Evolutionary conservation across 2,888 invertebrate genomes (phyloP).

Genomic region (Acholoe squamosa): DNA sequence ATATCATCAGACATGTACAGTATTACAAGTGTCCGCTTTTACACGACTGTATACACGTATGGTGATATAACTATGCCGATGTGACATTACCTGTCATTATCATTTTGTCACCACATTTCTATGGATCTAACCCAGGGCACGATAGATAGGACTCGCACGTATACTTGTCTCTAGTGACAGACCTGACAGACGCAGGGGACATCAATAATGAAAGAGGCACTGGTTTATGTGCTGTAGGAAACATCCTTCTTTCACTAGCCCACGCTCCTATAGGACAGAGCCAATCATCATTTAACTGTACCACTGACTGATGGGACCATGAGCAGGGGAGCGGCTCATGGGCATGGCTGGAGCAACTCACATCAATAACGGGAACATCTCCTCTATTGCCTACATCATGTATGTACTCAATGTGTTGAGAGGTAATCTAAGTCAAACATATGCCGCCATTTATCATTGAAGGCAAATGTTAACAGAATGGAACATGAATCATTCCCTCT

Average conservation of each 20-base stretch:
- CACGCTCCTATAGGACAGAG: background rate
- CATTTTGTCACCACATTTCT: no score
- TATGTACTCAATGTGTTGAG: background rate
- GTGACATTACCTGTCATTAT: no score
- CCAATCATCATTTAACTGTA: background rate
- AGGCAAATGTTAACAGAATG: conserved; percentile 9
- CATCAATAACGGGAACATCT: background rate
- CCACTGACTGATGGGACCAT: background rate
- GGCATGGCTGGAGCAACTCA: background rate
- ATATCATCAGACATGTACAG: no score
- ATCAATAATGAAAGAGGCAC: background rate
- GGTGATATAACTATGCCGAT: no score
- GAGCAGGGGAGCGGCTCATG: background rate
- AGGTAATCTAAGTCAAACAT: background rate
- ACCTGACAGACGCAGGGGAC: background rate
- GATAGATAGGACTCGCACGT: no score
- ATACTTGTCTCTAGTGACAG: background rate
- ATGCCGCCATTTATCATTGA: background rate
- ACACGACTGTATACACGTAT: no score
- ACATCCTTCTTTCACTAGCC: background rate
- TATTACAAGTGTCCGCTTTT: no score
- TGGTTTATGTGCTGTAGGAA: background rate
- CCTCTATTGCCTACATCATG: background rate
- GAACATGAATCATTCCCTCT: background rate
- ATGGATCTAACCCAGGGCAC: no score